A percentile compares a stretch with the other conserved stretches of the same genome.
phyloP scores from a whole-genome alignment of 2,888 invertebrate species.

The Gymnocheta viridis region DNA sequence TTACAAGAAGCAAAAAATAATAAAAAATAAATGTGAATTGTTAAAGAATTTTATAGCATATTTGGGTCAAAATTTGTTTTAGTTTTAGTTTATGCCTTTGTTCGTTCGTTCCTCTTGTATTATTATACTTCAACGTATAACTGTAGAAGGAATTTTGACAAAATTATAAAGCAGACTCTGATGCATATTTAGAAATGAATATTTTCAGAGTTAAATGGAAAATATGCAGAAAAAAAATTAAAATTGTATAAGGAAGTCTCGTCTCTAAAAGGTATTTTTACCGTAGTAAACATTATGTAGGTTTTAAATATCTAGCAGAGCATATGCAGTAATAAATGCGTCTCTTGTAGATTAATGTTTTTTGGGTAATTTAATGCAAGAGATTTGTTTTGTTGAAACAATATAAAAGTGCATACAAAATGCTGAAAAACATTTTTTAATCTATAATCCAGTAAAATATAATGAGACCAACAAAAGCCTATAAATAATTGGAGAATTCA shows the following conservation, averaged over 20 bases:
- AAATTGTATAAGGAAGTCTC: constrained; percentile 19
- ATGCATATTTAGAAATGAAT: constrained; percentile 31
- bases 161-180: constrained; percentile 26
- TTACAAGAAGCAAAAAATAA: not conserved
- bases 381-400: constrained; percentile 43
- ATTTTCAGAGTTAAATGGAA: constrained; percentile 20
- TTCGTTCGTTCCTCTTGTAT: constrained; percentile 27
- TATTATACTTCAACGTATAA: constrained; percentile 12
- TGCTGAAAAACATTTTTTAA: too few relatives aligned
- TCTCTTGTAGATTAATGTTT: constrained; percentile 50
- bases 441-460: not conserved
- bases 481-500: too few relatives aligned
- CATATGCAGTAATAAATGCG: constrained; percentile 21
- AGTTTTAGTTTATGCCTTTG: constrained; percentile 63
- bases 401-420: constrained; percentile 1
- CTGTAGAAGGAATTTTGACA: constrained; percentile 19
- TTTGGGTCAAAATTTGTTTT: constrained; percentile 73
- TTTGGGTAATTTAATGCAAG: constrained; percentile 55
- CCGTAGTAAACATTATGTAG: constrained; percentile 38
- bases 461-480: not conserved
- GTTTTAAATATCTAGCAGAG: constrained; percentile 15
- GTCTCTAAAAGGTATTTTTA: constrained; percentile 58
- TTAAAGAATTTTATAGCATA: constrained; percentile 67
- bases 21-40: constrained; percentile 9
- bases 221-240: not conserved